Evolutionary conservation across 2,888 invertebrate genomes (phyloP).

Genomic region (Rhorus exstirpatorius): DNA sequence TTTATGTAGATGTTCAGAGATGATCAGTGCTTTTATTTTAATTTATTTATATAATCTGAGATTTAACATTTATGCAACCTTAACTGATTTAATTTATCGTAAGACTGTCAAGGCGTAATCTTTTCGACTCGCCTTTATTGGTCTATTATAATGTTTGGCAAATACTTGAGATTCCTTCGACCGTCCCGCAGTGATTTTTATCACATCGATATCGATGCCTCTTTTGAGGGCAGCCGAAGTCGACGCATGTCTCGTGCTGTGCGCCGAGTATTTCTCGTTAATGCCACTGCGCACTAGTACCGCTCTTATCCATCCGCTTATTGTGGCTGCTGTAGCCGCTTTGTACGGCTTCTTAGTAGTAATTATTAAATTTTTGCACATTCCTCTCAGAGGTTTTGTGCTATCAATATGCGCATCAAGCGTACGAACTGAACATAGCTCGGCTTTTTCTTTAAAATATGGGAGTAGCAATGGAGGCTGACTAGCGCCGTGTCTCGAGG

Average conservation of each 20-base stretch:
- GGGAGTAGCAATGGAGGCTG: constrained; percentile 48
- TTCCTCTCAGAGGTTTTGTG: too few relatives aligned
- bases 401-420: too few relatives aligned
- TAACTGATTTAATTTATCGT: neutral
- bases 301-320: constrained; percentile 50
- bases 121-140: neutral
- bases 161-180: constrained; percentile 11
- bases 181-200: constrained; percentile 42
- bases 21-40: too few relatives aligned
- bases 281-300: constrained; percentile 40
- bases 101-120: neutral
- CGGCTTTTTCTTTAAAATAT: constrained; percentile 15
- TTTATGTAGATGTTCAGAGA: constrained; percentile 5
- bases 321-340: too few relatives aligned
- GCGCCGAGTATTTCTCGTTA: constrained; percentile 47
- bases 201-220: constrained; percentile 19
- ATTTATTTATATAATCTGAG: neutral
- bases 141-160: neutral
- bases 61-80: too few relatives aligned
- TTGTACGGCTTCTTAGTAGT: too few relatives aligned
- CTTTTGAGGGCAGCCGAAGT: constrained; percentile 48
- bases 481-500: constrained; percentile 24
- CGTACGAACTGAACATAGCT: too few relatives aligned
- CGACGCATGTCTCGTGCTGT: constrained; percentile 64
- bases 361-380: too few relatives aligned